Base-by-base conservation (phyloP, 2,113 vertebrate genomes). In the Stictonetta naevosa region DNA sequence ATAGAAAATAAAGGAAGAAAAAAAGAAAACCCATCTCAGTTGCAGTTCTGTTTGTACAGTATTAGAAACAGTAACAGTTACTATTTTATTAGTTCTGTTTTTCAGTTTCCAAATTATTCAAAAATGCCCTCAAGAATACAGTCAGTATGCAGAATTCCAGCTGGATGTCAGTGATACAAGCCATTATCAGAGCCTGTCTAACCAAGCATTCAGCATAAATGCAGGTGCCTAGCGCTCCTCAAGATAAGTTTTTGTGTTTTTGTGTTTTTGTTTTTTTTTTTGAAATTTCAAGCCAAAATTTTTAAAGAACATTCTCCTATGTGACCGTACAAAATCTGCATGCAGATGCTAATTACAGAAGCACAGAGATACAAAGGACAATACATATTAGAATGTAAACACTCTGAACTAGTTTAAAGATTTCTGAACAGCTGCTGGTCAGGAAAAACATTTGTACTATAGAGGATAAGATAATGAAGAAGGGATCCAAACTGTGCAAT, bases 201-300 rank as follows among this genome's bases (percentile, higher is more conserved):
- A 8, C 13, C 38, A 29, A 31, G n/a, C 46, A 4, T 0, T 9
- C 50, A 58, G 56, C 23, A 50, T 5, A 34, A 64, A 22, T 8
- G 13, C 59, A 40, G 44, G 28, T 40, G 46, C 53, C 5, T 62
- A 0, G 2, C 5, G 18, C 63, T 76, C 40, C 53, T 63, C 75
- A 8, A 9, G 21, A 44, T 12, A 3, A 1, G 5, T 3, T 13
- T 13, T 11, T 33, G 17, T 5, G 20, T 55, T 40, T 3, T 28
- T 6, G 40, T 26, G 36, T 7, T 38, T 38, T 53, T 36, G 7
- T 20, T 64, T 40, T 40, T 13, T 40, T 40, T 40, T 55, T 76
- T 40, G 5, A 53, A 72, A 88, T 48, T 62, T 52, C 40, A 92
- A 85, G 40, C 55, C 56, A 86, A 50, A 79, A 64, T n/a, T 59